Conservation (phyloP, 2,113 vertebrate genomes). For the Brachyhypopomus gauderio region DNA sequence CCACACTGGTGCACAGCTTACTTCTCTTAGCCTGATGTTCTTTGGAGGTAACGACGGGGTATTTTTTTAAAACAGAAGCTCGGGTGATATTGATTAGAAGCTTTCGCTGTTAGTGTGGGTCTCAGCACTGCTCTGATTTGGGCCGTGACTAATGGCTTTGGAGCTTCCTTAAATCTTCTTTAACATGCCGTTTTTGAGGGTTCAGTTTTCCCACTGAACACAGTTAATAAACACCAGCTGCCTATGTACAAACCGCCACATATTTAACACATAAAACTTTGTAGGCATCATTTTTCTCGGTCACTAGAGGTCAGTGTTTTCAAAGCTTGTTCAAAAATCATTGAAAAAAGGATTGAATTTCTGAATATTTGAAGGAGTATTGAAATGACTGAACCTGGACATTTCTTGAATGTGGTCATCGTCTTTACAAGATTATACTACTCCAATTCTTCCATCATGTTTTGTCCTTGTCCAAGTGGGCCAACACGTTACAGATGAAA, state of each 20-base stretch:
- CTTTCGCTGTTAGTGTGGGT: not conserved
- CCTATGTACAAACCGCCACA: not conserved
- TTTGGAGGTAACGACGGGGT: slow-evolving; percentile 21
- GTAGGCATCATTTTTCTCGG: not conserved
- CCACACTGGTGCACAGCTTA: not conserved
- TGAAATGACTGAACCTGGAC: not conserved
- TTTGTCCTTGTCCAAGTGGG: not conserved
- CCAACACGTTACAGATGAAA: not conserved
- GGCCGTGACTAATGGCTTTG: not conserved
- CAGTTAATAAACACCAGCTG: not conserved
- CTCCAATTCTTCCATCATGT: not conserved
- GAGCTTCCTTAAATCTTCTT: not conserved
- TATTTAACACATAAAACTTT: not conserved
- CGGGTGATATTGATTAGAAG: slow-evolving; percentile 29
- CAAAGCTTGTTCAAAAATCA: not conserved
- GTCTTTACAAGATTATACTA: not conserved
- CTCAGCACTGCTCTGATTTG: slow-evolving; percentile 3
- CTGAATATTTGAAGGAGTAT: not conserved
- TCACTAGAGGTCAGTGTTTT: slow-evolving; percentile 46
- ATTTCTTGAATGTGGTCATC: not conserved
- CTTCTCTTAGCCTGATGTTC: slow-evolving; percentile 29
- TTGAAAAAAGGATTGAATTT: not conserved
- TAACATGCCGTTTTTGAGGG: not conserved
- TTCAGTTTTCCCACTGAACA: not conserved
- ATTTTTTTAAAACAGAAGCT: slow-evolving; percentile 7